These are phyloP conservation scores for Hystrix brachyura DNA, from an alignment of 2,113 vertebrate species.

Conservation along the genomic window DNA sequence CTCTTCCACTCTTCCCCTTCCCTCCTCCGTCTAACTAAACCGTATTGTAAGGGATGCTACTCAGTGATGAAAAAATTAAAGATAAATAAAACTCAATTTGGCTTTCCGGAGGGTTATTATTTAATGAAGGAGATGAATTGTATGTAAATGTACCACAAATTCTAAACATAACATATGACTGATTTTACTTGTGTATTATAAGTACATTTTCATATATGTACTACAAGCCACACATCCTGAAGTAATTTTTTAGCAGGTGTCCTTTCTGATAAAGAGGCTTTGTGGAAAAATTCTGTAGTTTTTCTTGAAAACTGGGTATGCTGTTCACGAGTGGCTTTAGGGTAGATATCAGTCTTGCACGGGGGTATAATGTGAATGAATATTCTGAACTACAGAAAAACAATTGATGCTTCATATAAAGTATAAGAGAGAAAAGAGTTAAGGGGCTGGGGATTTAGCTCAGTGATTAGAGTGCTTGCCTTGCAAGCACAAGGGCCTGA, in stretches of 20 bases:
- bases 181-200: background rate
- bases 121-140: background rate
- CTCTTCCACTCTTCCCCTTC: background rate
- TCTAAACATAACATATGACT: background rate
- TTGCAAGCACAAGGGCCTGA: no score
- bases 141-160: background rate
- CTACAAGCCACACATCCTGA: background rate
- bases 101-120: background rate
- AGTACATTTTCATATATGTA: background rate
- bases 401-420: background rate
- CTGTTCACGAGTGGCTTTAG: background rate
- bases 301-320: background rate
- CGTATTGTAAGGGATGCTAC: background rate
- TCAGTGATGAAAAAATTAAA: background rate
- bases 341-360: background rate
- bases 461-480: no score
- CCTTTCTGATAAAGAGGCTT: background rate
- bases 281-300: background rate
- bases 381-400: background rate
- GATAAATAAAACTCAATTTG: background rate
- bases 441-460: no score
- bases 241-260: background rate
- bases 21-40: background rate
- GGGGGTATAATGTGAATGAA: background rate
- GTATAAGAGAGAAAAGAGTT: background rate